These are phyloP conservation scores for Coreoperca whiteheadi DNA, from an alignment of 2,113 vertebrate genomes.

Conservation along the genomic window DNA sequence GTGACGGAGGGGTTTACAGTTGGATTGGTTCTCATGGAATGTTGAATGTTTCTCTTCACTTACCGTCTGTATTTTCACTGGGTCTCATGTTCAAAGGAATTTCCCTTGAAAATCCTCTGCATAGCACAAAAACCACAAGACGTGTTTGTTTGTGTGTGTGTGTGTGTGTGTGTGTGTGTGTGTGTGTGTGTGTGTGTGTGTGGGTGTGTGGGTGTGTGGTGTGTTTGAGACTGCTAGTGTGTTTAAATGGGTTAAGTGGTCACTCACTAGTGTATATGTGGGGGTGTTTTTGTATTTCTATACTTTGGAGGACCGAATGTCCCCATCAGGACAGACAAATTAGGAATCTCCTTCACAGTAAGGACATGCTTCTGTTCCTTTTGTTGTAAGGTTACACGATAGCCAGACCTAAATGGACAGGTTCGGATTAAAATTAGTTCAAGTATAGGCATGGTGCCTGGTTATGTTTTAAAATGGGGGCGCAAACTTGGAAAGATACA, in stretches of 20 bases:
- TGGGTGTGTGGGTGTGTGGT: background rate
- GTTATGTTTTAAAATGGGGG: no score
- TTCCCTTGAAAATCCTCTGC: conserved; percentile 68
- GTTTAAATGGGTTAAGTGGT: conserved; percentile 28
- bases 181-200: background rate
- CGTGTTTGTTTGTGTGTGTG: conserved; percentile 20
- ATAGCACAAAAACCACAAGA: conserved; percentile 54
- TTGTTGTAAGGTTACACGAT: background rate
- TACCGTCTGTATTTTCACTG: conserved; percentile 52
- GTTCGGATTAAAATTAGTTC: background rate
- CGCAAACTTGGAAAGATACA: no score
- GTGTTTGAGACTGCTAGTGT: conserved; percentile 7
- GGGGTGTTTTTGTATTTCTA: conserved; percentile 13
- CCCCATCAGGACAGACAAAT: conserved; percentile 14
- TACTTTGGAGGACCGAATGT: conserved; percentile 28
- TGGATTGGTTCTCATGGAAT: conserved; percentile 60
- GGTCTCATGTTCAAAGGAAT: conserved; percentile 76
- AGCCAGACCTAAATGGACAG: background rate
- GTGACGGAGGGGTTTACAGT: conserved; percentile 46
- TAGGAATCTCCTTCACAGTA: conserved; percentile 22
- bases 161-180: conserved; percentile 11
- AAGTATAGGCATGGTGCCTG: background rate
- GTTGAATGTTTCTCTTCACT: conserved; percentile 68
- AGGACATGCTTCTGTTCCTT: background rate
- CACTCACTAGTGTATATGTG: background rate